Evolutionary conservation across 1,140 invertebrate genomes (phyloP).

Genomic region (Sitodiplosis mosellana): DNA sequence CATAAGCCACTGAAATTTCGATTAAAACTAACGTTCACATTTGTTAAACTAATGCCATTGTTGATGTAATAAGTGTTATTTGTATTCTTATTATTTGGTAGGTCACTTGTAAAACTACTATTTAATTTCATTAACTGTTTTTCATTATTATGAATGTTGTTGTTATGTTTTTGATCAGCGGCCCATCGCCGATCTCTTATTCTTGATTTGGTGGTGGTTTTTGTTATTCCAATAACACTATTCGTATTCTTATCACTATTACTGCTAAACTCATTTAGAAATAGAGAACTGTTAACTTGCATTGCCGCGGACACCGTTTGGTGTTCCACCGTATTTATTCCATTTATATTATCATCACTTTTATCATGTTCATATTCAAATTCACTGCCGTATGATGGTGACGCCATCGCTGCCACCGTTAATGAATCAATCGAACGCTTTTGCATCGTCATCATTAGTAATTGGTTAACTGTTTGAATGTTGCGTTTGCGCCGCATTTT

Average conservation of each 20-base stretch:
- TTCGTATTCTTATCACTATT: not conserved
- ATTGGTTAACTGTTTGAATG: not conserved
- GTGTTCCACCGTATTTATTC: not conserved
- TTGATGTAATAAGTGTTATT: too few relatives aligned
- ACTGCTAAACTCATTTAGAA: slow-evolving; percentile 1
- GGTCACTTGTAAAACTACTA: slow-evolving; percentile 1
- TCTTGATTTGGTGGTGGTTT: not conserved
- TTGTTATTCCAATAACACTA: not conserved
- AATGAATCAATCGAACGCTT: too few relatives aligned
- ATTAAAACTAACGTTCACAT: slow-evolving; percentile 3
- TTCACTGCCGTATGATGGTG: too few relatives aligned
- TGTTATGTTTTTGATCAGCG: not conserved
- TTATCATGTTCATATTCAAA: too few relatives aligned
- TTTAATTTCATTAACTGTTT: not conserved
- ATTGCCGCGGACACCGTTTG: not conserved
- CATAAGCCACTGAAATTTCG: slow-evolving; percentile 6
- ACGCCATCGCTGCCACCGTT: too few relatives aligned
- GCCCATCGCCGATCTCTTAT: not conserved
- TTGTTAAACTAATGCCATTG: not conserved
- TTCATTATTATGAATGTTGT: not conserved
- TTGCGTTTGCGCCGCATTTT: not conserved
- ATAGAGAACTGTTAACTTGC: not conserved
- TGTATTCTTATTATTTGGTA: not conserved
- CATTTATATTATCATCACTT: not conserved
- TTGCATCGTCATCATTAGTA: not conserved